These are phyloP conservation scores for Salticus scenicus DNA, from an alignment of 2,888 invertebrate species.

Conservation along the genomic window DNA sequence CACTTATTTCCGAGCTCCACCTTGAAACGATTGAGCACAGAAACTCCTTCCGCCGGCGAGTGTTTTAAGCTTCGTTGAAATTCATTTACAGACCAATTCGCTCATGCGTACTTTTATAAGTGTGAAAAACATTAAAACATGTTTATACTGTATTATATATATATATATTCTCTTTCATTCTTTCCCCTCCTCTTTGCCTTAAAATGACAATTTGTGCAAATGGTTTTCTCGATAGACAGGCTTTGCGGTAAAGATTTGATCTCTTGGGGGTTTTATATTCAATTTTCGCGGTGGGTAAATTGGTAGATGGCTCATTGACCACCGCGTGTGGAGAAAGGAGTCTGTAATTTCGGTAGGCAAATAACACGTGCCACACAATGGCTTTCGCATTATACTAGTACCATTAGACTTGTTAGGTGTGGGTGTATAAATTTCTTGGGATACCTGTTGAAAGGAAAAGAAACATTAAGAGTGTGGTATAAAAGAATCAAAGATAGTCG, in stretches of 20 bases:
- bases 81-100: slow-evolving; percentile 50
- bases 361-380: neutral
- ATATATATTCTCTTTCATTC: slow-evolving; percentile 23
- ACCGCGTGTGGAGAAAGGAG: neutral
- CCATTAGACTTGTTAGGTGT: neutral
- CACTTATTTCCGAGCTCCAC: neutral
- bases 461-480: too few species aligned
- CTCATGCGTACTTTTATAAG: slow-evolving; percentile 48
- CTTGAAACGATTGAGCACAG: neutral
- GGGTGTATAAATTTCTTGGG: too few species aligned
- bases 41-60: neutral
- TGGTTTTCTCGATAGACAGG: slow-evolving; percentile 20
- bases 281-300: neutral
- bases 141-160: too few species aligned
- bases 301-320: neutral
- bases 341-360: neutral
- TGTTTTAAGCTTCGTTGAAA: slow-evolving; percentile 53
- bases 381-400: neutral
- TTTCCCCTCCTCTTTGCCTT: neutral
- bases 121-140: too few species aligned
- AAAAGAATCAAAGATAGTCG: too few species aligned
- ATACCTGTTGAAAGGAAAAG: too few species aligned
- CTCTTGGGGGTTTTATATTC: neutral
- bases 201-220: slow-evolving; percentile 22
- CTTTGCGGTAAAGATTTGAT: slow-evolving; percentile 18